Conservation (phyloP, 2,888 invertebrate genomes). For the Idaea dimidiata region DNA sequence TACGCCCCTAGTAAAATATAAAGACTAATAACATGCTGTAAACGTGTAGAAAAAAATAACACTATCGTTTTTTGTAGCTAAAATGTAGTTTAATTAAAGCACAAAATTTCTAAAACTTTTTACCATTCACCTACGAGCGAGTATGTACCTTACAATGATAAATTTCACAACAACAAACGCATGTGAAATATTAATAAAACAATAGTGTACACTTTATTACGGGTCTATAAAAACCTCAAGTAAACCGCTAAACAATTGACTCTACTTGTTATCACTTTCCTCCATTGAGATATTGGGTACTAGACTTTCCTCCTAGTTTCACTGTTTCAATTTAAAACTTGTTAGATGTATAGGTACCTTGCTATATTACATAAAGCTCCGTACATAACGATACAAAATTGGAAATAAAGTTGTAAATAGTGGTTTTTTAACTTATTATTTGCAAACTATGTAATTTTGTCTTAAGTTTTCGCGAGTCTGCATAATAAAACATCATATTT, state of each 20-base stretch:
- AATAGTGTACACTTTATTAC: neutral
- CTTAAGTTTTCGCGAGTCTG: no score
- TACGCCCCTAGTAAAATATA: no score
- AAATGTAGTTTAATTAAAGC: neutral
- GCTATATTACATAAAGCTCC: no score
- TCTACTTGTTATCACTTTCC: neutral
- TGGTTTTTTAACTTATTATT: no score
- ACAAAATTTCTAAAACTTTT: neutral
- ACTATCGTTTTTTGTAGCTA: neutral
- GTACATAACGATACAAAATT: no score
- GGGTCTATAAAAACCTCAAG: neutral
- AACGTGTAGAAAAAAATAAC: no score
- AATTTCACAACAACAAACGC: neutral
- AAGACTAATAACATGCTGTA: no score
- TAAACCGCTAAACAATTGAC: neutral
- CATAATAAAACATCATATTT: no score
- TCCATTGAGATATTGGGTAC: no score
- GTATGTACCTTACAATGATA: neutral
- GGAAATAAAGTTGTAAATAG: no score
- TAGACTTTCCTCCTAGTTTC: neutral
- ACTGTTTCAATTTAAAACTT: neutral
- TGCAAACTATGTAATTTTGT: no score
- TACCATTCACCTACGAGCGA: neutral
- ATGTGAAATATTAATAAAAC: slow-evolving; percentile 1
- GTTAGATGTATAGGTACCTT: neutral